Percentiles rank a stretch among this genome's conserved stretches.
Evolutionary conservation across 2,888 invertebrate species (phyloP).

Genomic region (Epinotia demarniana): DNA sequence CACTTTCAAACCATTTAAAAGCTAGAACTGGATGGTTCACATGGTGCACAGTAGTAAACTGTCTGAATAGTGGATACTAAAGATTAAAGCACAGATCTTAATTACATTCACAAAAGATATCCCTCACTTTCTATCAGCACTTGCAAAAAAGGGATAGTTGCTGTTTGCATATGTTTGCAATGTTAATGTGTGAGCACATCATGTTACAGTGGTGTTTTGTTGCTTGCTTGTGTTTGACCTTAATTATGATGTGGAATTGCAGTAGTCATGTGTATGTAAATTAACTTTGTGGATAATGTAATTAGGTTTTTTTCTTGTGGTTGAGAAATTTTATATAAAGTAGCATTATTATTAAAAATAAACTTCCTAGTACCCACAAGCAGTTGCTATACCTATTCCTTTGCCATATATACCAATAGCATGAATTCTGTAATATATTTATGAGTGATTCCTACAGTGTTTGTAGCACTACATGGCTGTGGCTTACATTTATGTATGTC

Average conservation of each 20-base stretch:
- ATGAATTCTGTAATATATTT: too few species aligned
- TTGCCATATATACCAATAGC: too few species aligned
- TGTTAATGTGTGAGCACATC: slow-evolving; percentile 13
- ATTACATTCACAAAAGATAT: slow-evolving; percentile 10
- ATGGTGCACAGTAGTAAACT: background rate
- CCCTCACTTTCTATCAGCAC: slow-evolving; percentile 17
- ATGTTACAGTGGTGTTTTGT: slow-evolving; percentile 12
- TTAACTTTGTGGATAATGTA: too few species aligned
- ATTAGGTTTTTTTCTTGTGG: too few species aligned
- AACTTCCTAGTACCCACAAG: too few species aligned
- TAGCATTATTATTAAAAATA: too few species aligned
- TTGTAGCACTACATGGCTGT: too few species aligned
- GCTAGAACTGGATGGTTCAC: background rate
- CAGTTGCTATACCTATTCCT: too few species aligned
- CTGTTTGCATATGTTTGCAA: slow-evolving; percentile 12
- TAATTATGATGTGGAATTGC: background rate
- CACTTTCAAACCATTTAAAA: background rate
- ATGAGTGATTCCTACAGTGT: too few species aligned
- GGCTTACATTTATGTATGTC: too few species aligned
- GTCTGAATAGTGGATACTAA: background rate
- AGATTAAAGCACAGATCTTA: slow-evolving; percentile 4
- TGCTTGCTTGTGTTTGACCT: background rate
- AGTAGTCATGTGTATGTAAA: background rate
- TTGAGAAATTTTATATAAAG: too few species aligned
- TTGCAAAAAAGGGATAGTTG: slow-evolving; percentile 8